These are phyloP conservation scores for Bagarius yarrelli DNA, from an alignment of 2,113 vertebrate species.

Conservation along the genomic window DNA sequence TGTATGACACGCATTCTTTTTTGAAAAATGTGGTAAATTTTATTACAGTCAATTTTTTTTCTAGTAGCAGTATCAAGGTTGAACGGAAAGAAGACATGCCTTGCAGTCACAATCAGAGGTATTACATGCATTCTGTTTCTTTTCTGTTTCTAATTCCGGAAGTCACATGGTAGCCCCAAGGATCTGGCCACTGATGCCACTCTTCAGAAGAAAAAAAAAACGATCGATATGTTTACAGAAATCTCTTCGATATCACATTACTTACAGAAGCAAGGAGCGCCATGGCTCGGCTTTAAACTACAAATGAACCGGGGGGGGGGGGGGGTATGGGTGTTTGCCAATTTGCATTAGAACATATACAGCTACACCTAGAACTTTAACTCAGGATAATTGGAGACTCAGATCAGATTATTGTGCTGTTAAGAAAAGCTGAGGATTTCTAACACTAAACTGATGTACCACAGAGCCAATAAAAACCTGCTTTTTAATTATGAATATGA, in stretches of 20 bases:
- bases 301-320: neutral
- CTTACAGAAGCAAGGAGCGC: slow-evolving; percentile 18
- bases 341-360: slow-evolving; percentile 51
- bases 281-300: slow-evolving; percentile 46
- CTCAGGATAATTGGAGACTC: slow-evolving; percentile 39
- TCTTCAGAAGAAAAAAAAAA: neutral
- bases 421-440: neutral
- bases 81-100: neutral
- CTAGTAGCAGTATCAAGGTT: neutral
- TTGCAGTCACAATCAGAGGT: neutral
- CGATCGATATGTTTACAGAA: slow-evolving; percentile 51
- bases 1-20: neutral
- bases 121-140: neutral
- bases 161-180: slow-evolving; percentile 33
- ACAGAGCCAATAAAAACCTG: neutral
- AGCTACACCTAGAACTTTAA: slow-evolving; percentile 29
- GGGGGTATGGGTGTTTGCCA: too few species aligned
- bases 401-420: neutral
- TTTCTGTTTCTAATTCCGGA: slow-evolving; percentile 44
- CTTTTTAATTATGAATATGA: too few species aligned
- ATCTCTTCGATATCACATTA: slow-evolving; percentile 43
- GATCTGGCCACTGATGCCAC: slow-evolving; percentile 14
- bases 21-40: neutral
- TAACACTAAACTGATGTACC: neutral
- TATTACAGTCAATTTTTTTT: neutral